phyloP scores from a whole-genome alignment of 64 coral and sea anemone species.

The Trachythela sp. region DNA sequence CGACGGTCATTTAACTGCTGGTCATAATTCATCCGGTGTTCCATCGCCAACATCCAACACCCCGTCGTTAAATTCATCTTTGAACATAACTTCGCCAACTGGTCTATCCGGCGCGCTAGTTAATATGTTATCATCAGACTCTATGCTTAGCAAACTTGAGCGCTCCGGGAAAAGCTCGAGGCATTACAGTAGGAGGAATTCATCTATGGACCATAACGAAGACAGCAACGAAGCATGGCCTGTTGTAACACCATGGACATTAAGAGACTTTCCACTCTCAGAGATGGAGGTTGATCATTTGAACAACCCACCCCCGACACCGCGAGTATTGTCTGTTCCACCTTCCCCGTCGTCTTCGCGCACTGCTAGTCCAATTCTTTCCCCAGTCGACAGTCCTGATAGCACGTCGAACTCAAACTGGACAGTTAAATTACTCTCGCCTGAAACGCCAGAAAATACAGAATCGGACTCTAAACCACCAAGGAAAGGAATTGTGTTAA shows the following conservation, averaged over 20 bases:
- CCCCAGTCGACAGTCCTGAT: conserved; percentile 73
- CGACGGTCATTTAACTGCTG: conserved; percentile 31
- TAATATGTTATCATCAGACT: neutral
- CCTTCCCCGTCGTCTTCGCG: conserved; percentile 67
- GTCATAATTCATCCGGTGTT: conserved; percentile 1
- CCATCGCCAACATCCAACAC: neutral
- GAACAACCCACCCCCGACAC: conserved; percentile 76
- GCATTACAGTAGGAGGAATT: neutral
- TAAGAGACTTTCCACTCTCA: conserved; percentile 79
- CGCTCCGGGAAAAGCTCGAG: neutral
- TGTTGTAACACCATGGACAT: conserved; percentile 65
- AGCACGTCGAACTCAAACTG: conserved; percentile 67
- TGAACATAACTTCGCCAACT: neutral
- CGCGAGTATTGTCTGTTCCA: conserved; percentile 53
- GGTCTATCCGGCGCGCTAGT: neutral
- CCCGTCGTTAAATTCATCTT: conserved; percentile 5
- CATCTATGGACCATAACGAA: conserved; percentile 40
- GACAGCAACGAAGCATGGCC: conserved; percentile 73
- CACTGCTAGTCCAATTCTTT: conserved; percentile 73
- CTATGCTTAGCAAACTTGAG: neutral
- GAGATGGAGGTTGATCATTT: conserved; percentile 63
- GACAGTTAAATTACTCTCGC: conserved; percentile 84
- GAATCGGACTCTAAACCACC: conserved; percentile 53
- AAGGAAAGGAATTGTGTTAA: conserved; percentile 91
- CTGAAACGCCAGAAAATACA: conserved; percentile 36